Conservation (phyloP, 2,113 vertebrate genomes). For the Leptocoma aspasia region DNA sequence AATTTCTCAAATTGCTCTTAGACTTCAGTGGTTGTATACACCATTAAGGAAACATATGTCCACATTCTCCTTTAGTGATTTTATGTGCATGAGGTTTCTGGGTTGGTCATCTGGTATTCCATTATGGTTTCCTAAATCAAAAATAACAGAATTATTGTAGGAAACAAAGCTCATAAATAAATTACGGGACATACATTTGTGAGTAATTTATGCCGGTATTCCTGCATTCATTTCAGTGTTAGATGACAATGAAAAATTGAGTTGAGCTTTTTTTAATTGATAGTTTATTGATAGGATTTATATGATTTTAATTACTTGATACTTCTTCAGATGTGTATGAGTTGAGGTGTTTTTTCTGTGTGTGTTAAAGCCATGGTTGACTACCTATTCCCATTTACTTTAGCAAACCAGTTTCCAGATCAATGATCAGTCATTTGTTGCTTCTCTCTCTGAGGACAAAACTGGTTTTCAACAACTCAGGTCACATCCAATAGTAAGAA, state of each 20-base stretch:
- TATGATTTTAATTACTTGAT: not conserved
- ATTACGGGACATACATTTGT: not conserved
- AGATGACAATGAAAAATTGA: not conserved
- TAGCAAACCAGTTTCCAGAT: not conserved
- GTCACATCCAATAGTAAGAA: not conserved
- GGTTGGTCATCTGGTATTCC: not conserved
- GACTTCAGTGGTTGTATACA: not conserved
- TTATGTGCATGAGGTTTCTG: not conserved
- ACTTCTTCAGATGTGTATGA: not conserved
- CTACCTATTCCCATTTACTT: not conserved
- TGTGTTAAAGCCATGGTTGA: not conserved
- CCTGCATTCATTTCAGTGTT: not conserved
- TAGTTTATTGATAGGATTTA: not conserved
- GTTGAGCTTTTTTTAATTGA: not conserved
- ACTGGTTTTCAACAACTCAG: not conserved
- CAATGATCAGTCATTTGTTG: not conserved
- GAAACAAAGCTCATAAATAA: not conserved
- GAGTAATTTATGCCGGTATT: not conserved
- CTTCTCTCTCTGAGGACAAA: not conserved
- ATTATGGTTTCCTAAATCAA: not conserved
- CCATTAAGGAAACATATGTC: not conserved
- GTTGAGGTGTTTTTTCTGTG: rapidly evolving
- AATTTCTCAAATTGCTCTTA: not conserved
- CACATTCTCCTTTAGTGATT: not conserved
- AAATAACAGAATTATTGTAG: not conserved